These are phyloP conservation scores for Felis catus DNA, from an alignment of 2,113 vertebrate genomes.

Conservation along the genomic window F.catus_Fca126_mat1.0 CM031413.1:4668501-4669000, in stretches of 20 bases:
- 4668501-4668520: not conserved
- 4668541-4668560: not conserved
- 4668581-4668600: not conserved
- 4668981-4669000: not conserved
- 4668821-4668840: not conserved
- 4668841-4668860: not conserved
- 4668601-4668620: not conserved
- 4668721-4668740: not conserved
- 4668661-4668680: not conserved
- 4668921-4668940: not conserved
- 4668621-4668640: not conserved
- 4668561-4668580: not conserved
- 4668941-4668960: not conserved
- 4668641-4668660: not conserved
- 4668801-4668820: not conserved
- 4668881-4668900: not conserved
- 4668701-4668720: not conserved
- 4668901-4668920: not conserved
- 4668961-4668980: not conserved
- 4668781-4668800: not conserved
- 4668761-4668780: not conserved
- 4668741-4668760: not conserved
- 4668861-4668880: not conserved
- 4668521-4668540: not conserved
- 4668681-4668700: not conserved